Evolutionary conservation across 2,888 invertebrate species (phyloP).

Genomic region (Nephrotoma guestfalica): DNA sequence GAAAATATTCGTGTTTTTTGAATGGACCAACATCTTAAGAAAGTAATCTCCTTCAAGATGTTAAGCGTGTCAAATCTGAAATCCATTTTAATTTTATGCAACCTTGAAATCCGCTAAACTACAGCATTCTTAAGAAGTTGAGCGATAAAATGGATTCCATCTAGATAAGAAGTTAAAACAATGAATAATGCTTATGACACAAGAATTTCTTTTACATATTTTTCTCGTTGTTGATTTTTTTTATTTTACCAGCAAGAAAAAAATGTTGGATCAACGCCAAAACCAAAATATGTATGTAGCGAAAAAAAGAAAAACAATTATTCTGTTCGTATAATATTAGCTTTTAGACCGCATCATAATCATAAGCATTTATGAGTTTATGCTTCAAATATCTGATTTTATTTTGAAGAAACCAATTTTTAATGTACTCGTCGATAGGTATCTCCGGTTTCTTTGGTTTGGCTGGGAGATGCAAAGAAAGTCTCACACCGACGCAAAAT

Average conservation of each 20-base stretch:
- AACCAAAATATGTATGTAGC: not conserved
- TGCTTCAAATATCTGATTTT: not conserved
- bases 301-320: not conserved
- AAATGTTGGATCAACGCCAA: not conserved
- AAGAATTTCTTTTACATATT: not conserved
- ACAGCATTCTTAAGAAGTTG: not conserved
- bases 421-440: too few relatives aligned
- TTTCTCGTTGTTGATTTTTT: not conserved
- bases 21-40: too few relatives aligned
- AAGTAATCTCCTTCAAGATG: too few relatives aligned
- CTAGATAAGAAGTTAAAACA: not conserved
- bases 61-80: too few relatives aligned
- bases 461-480: too few relatives aligned
- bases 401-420: not conserved
- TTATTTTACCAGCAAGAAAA: not conserved
- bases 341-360: not conserved
- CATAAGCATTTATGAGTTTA: not conserved
- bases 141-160: not conserved
- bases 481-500: too few relatives aligned
- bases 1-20: not conserved
- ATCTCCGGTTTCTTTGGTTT: too few relatives aligned
- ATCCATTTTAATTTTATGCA: too few relatives aligned
- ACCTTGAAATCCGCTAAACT: too few relatives aligned
- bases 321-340: not conserved
- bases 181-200: not conserved